Evolutionary conservation across 2,113 vertebrate species (phyloP), one percentile per base, ranked within the genome.

Genomic region (Ceyx margarethae): DNA sequence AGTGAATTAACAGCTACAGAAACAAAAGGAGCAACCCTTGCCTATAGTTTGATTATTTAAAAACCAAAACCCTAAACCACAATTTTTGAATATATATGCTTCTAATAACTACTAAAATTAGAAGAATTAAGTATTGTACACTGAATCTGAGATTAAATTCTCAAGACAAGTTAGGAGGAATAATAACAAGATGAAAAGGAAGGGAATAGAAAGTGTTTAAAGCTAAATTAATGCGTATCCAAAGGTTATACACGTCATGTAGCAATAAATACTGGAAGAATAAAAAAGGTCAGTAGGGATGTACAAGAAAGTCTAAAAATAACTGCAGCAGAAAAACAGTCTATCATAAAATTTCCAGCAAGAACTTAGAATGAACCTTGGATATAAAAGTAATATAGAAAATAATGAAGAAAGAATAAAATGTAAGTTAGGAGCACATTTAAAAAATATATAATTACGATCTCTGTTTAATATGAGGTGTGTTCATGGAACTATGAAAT

Each of bases 261-360:
- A 85, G 66, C 16, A 82, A 92, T 91, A 91, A 96, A 95, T 89
- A 91, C 35, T 25, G 25, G 81, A 81, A 85, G 64, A 90, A 79
- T 71, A 87, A 73, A 91, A 95, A 93, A 92, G 76, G 56, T 91
- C 85, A 91, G 77, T 51, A 77, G 54, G 57, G 40, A 88, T 74
- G 61, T 79, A 89, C 45, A 67, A 85, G 58, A 42, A 87, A 81
- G 19, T 69, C 60, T 83, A 91, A 92, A 87, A 93, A 81, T 72
- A 96, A 87, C 33, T 79, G 62, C 75, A 46, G 45, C 37, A 81
- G 75, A 75, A 92, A 76, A 93, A 46, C 76, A 85, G 28, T 17
- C 16, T 82, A 87, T 68, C 43, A 85, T 50, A 73, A 88, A 95
- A 75, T 75, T 84, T 53, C 62, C 46, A 65, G 19, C 12, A 73